phyloP scores from a whole-genome alignment of 1,140 invertebrate genomes.

The Cheumatopsyche charites region DNA sequence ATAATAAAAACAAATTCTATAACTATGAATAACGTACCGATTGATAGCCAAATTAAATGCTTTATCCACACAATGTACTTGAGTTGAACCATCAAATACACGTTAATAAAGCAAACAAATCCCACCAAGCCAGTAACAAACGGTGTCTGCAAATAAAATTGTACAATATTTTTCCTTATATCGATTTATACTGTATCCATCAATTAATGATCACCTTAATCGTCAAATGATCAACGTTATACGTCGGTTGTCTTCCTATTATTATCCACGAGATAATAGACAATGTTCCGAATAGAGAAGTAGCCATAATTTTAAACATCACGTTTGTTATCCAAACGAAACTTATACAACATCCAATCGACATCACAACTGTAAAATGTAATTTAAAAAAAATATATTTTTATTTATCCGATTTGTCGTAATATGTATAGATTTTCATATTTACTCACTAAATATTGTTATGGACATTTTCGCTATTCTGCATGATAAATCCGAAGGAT shows the following conservation, averaged over 20 bases:
- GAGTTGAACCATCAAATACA: slow-evolving; percentile 75
- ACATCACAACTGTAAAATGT: slow-evolving; percentile 51
- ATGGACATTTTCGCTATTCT: slow-evolving; percentile 66
- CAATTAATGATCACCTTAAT: slow-evolving; percentile 38
- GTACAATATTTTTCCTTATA: background rate
- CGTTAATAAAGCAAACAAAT: slow-evolving; percentile 73
- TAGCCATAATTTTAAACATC: slow-evolving; percentile 43
- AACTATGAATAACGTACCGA: slow-evolving; percentile 57
- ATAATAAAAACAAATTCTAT: slow-evolving; percentile 23
- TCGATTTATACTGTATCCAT: background rate
- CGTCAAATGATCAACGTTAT: slow-evolving; percentile 44
- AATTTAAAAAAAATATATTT: background rate
- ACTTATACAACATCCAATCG: slow-evolving; percentile 52
- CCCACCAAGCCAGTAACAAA: slow-evolving; percentile 74
- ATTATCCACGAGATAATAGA: slow-evolving; percentile 53
- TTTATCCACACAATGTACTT: slow-evolving; percentile 73
- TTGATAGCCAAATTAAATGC: slow-evolving; percentile 72
- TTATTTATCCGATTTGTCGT: background rate
- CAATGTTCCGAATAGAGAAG: slow-evolving; percentile 49
- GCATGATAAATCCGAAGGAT: slow-evolving; percentile 63
- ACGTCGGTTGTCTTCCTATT: slow-evolving; percentile 56
- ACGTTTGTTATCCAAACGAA: slow-evolving; percentile 43
- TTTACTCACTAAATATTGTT: slow-evolving; percentile 62
- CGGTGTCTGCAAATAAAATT: slow-evolving; percentile 59
- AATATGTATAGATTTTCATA: too few species aligned